These are phyloP conservation scores for Pectinophora gossypiella DNA, from an alignment of 1,140 invertebrate genomes.

Conservation along the genomic window DNA sequence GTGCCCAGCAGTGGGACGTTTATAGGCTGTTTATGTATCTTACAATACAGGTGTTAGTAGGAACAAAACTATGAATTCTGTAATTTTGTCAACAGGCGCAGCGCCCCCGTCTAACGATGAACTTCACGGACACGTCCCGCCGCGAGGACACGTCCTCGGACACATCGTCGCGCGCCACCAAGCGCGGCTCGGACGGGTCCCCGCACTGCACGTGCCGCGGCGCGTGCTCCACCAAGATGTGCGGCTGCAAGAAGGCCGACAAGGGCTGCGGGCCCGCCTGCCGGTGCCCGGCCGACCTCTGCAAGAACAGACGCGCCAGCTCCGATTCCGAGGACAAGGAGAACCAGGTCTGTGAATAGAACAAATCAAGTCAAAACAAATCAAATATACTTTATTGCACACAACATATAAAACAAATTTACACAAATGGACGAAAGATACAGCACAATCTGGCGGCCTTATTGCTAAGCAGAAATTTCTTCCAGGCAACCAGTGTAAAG, in stretches of 20 bases:
- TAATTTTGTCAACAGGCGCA: slow-evolving; percentile 46
- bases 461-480: no score
- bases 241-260: slow-evolving; percentile 76
- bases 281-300: slow-evolving; percentile 72
- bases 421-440: no score
- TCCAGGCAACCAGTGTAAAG: no score
- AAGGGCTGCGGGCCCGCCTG: slow-evolving; percentile 68
- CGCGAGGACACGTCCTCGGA: slow-evolving; percentile 8
- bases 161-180: slow-evolving; percentile 30
- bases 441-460: no score
- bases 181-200: slow-evolving; percentile 73
- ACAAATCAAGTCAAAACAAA: no score
- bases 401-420: no score
- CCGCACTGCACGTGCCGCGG: slow-evolving; percentile 79
- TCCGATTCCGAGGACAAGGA: slow-evolving; percentile 61
- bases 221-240: slow-evolving; percentile 75
- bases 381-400: no score
- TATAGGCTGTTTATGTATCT: no score
- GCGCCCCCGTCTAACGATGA: slow-evolving; percentile 56
- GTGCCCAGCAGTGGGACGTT: no score
- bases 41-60: no score
- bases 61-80: no score
- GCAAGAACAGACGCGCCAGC: slow-evolving; percentile 65
- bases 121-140: slow-evolving; percentile 31
- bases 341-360: slow-evolving; percentile 49